Evolutionary conservation across 2,888 invertebrate species (phyloP).

Genomic region (Microdon myrmicae): DNA sequence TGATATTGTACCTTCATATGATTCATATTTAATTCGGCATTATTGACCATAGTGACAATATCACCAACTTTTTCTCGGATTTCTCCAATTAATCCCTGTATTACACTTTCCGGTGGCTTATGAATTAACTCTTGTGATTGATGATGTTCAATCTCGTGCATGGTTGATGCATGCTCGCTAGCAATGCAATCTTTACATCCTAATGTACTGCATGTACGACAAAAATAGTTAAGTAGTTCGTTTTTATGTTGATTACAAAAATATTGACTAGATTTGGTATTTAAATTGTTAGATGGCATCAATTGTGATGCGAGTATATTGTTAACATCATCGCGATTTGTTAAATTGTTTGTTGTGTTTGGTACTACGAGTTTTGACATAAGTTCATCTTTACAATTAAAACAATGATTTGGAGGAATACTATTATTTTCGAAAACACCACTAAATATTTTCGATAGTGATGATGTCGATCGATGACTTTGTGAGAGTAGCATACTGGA

Average conservation of each 20-base stretch:
- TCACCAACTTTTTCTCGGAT: slow-evolving; percentile 90
- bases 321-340: slow-evolving; percentile 30
- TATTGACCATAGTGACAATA: slow-evolving; percentile 85
- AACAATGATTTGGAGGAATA: slow-evolving; percentile 32
- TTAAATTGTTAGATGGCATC: slow-evolving; percentile 33
- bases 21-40: slow-evolving; percentile 86
- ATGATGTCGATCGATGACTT: slow-evolving; percentile 32
- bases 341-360: slow-evolving; percentile 23
- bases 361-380: slow-evolving; percentile 26
- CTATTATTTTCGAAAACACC: slow-evolving; percentile 38
- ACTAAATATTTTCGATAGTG: slow-evolving; percentile 40
- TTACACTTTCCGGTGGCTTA: slow-evolving; percentile 83
- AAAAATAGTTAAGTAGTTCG: slow-evolving; percentile 92
- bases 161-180: slow-evolving; percentile 82
- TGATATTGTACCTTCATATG: slow-evolving; percentile 87
- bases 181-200: slow-evolving; percentile 96
- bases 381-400: slow-evolving; percentile 42
- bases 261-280: slow-evolving; percentile 67
- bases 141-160: slow-evolving; percentile 90
- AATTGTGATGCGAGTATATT: slow-evolving; percentile 37
- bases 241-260: slow-evolving; percentile 90
- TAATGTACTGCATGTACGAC: slow-evolving; percentile 90
- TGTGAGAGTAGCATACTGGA: slow-evolving; percentile 60
- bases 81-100: slow-evolving; percentile 80
- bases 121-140: slow-evolving; percentile 84